These are phyloP conservation scores for Simalia tracyae DNA, from an alignment of 2,797 vertebrate species.

Conservation along the genomic window DNA sequence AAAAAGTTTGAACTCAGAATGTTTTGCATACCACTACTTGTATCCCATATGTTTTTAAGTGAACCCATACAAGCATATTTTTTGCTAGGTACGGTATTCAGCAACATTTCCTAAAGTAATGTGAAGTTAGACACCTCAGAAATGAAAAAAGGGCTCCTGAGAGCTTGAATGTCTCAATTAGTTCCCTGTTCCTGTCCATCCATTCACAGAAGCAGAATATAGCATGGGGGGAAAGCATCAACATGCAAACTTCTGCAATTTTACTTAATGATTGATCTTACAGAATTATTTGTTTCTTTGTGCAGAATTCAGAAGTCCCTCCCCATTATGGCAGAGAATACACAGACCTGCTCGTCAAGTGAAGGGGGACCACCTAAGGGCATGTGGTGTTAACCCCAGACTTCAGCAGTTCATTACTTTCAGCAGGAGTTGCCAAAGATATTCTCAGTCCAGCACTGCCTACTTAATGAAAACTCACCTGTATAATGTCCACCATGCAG, in stretches of 20 bases:
- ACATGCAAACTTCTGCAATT: background rate
- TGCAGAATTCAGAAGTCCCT: background rate
- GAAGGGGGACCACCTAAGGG: background rate
- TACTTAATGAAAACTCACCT: slow-evolving; percentile 71
- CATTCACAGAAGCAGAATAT: background rate
- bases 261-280: background rate
- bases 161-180: background rate
- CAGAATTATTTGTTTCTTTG: background rate
- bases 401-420: background rate
- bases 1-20: background rate
- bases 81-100: background rate
- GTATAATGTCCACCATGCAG: slow-evolving; percentile 96
- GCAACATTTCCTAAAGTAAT: background rate
- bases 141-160: background rate
- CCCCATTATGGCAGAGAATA: background rate
- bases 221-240: background rate
- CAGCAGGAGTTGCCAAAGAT: background rate
- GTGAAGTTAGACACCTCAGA: background rate
- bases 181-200: background rate
- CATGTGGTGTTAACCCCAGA: background rate
- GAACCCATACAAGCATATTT: background rate
- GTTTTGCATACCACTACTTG: background rate
- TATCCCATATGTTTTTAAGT: background rate
- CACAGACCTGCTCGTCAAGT: background rate
- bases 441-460: background rate